Percentiles rank a stretch among this genome's conserved stretches.
Evolutionary conservation across 2,113 vertebrate species (phyloP).

Genomic region (Oryzias woworae): DNA sequence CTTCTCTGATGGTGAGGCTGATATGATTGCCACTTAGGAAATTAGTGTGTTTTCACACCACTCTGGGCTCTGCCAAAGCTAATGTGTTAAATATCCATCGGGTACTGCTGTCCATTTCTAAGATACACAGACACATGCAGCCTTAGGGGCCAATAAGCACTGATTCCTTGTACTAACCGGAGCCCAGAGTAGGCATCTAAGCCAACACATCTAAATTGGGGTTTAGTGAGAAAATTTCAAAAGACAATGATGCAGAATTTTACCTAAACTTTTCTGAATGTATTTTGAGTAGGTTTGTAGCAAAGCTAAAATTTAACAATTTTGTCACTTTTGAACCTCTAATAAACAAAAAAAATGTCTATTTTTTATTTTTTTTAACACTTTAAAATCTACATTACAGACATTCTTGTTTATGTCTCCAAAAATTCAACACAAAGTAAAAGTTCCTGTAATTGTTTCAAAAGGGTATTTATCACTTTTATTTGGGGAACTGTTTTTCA

Average conservation of each 20-base stretch:
- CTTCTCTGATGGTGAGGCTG: slow-evolving; percentile 66
- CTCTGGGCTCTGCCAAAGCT: slow-evolving; percentile 73
- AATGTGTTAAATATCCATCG: slow-evolving; percentile 76
- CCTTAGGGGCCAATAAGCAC: slow-evolving; percentile 62
- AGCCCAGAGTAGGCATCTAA: slow-evolving; percentile 46
- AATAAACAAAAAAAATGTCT: slow-evolving; percentile 13
- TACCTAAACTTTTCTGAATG: slow-evolving; percentile 47
- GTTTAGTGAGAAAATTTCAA: slow-evolving; percentile 52
- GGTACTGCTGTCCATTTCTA: slow-evolving; percentile 72
- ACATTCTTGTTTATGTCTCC: slow-evolving; percentile 26
- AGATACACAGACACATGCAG: slow-evolving; percentile 50
- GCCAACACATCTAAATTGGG: slow-evolving; percentile 62
- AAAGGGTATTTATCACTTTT: slow-evolving; percentile 53
- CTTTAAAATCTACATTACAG: background rate
- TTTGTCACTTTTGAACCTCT: slow-evolving; percentile 16
- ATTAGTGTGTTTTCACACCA: slow-evolving; percentile 78
- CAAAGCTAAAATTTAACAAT: slow-evolving; percentile 30
- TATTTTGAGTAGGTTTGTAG: slow-evolving; percentile 27
- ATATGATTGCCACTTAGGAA: slow-evolving; percentile 79
- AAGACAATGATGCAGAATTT: slow-evolving; percentile 43
- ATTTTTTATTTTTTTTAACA: background rate
- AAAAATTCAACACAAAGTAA: slow-evolving; percentile 32
- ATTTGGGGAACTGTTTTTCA: slow-evolving; percentile 50
- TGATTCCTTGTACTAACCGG: slow-evolving; percentile 64
- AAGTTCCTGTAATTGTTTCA: slow-evolving; percentile 28